phyloP scores from a whole-genome alignment of 2,888 invertebrate genomes.

The Chesias legatella region DNA sequence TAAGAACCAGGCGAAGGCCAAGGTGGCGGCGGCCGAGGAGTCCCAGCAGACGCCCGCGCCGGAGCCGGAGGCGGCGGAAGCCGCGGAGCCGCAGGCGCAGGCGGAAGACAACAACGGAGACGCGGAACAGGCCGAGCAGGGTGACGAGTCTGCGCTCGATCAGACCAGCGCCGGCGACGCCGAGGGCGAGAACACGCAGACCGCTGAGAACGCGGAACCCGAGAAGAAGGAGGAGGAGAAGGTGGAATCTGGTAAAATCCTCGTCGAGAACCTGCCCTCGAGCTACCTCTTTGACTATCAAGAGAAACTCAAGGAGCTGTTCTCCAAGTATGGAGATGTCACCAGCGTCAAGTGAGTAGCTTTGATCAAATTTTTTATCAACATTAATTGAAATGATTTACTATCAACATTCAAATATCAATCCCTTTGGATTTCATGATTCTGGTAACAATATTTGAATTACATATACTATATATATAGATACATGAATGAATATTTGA shows the following conservation, averaged over 20 bases:
- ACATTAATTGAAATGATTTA: constrained; percentile 23
- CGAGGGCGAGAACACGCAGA: constrained; percentile 28
- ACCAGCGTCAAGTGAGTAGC: constrained; percentile 63
- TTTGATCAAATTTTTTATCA: constrained; percentile 24
- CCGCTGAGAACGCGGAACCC: constrained; percentile 40
- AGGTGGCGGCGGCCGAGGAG: constrained; percentile 52
- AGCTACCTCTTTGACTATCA: constrained; percentile 74
- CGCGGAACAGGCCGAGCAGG: constrained; percentile 43
- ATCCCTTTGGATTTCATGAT: constrained; percentile 46
- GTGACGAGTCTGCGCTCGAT: constrained; percentile 35
- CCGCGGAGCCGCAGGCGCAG: constrained; percentile 44
- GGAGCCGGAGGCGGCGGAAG: constrained; percentile 45
- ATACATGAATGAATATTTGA: constrained; percentile 19
- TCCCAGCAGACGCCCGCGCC: constrained; percentile 44
- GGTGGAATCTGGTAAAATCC: constrained; percentile 74
- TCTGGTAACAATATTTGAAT: constrained; percentile 17
- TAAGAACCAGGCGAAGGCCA: constrained; percentile 61
- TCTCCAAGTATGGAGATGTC: constrained; percentile 72
- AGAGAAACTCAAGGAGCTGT: constrained; percentile 73
- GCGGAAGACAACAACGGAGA: constrained; percentile 65
- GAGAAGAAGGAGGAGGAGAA: constrained; percentile 67
- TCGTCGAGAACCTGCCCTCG: constrained; percentile 70
- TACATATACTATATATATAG: constrained; percentile 16
- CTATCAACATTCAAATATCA: constrained; percentile 78
- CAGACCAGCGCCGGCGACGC: constrained; percentile 19